A percentile compares a stretch with the other conserved stretches of the same genome.
Conservation (phyloP, 2,797 vertebrate genomes). For the Squalus acanthias region DNA sequence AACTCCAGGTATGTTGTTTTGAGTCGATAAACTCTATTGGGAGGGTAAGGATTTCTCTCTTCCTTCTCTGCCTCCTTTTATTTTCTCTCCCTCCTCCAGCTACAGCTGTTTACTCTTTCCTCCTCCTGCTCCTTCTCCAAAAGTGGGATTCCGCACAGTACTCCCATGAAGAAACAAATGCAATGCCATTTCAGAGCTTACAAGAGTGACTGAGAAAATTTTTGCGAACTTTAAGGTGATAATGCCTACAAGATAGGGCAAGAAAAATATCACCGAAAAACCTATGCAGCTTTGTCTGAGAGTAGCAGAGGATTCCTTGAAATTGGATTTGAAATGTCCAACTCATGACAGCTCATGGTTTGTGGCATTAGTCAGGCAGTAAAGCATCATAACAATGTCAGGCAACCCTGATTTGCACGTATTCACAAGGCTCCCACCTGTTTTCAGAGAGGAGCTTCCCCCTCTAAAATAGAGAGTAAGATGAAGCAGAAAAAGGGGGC, state of each 20-base stretch:
- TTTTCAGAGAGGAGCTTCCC: background rate
- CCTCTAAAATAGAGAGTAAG: no score
- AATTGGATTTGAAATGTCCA: background rate
- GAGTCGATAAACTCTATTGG: background rate
- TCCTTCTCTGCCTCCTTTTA: background rate
- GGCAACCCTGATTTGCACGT: background rate
- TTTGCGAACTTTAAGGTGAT: background rate
- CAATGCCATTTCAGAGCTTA: background rate
- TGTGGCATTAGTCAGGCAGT: background rate
- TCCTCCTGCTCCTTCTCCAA: background rate
- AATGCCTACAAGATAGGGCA: background rate
- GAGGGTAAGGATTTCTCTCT: background rate
- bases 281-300: background rate
- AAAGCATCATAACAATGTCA: background rate
- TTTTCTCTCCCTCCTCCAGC: background rate
- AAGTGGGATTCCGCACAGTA: background rate
- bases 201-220: background rate
- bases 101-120: background rate
- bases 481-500: no score
- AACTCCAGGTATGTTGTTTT: background rate
- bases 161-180: background rate
- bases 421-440: background rate
- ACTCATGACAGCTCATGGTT: background rate
- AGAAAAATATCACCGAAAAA: background rate
- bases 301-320: background rate